Base-by-base conservation (phyloP, 2,888 invertebrate genomes). In the Apodemia mormo region DNA sequence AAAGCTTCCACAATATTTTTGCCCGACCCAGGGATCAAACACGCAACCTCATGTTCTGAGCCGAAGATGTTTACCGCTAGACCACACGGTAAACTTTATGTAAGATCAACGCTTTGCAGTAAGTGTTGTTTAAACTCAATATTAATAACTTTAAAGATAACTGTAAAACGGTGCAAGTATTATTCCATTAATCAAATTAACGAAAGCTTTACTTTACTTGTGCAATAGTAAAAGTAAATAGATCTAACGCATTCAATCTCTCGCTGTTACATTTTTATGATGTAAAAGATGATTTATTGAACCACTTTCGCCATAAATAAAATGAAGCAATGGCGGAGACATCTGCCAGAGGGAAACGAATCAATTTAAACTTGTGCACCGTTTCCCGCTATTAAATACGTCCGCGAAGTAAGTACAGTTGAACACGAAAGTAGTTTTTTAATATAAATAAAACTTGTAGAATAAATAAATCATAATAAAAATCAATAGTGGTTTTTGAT, bases 341-440 rank as follows among this genome's bases (percentile, higher is more conserved):
- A 85, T 88, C 86, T 83, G 85, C 80, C 80, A 79, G 81, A 84
- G 81, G 84, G 85, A 84, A 84, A 82, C 83, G 83, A 82, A 84
- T 84, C 85, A 81, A 86, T 87, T 89, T 90, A 88, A 87, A 88
- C 87, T 86, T 87, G 85, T 86, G 61, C 61, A 84, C 82, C 84
- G 83, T 83, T 89, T 89, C 88, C 90, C 88, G 88, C 85, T 83
- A 87, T 89, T 89, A 90, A 84, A 81, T 83, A 81, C 81, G 81
- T 80, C 81, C 79, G 79, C 74, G 76, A 75, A 76, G 72, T 72
- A 70, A 71, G 80, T 76, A 83, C 81, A 45, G 52, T 45, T 33
- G 67, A 54, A 33, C 8, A 52, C 67, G 1, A 67, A 67, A 33
- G 67, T 52, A 54, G 22, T 45, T 30, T n/a, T 66, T 10, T 22